These are phyloP conservation scores for Bubo blakistoni DNA, from an alignment of 2,113 vertebrate genomes.

Conservation along the genomic window DNA sequence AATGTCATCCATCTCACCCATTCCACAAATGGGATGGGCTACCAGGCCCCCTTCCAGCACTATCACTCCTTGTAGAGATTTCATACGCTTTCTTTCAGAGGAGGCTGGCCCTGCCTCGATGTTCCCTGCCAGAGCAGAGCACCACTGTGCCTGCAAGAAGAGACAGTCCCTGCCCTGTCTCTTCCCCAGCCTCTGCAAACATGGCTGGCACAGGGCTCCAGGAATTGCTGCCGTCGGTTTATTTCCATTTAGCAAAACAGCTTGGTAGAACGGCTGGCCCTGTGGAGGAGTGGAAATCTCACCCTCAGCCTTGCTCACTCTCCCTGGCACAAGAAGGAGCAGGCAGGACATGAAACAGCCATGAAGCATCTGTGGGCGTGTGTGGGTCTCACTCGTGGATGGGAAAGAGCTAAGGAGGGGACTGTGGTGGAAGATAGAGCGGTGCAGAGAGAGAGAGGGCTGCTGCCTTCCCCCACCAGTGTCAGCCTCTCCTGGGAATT, in stretches of 20 bases:
- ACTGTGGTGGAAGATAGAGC: fast-evolving
- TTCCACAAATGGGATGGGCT: background rate
- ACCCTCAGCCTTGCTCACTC: background rate
- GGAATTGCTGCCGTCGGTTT: background rate
- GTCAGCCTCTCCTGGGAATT: background rate
- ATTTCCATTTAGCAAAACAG: background rate
- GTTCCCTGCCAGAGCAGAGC: background rate
- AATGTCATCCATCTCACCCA: fast-evolving
- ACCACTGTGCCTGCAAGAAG: background rate
- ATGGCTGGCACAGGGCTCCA: fast-evolving
- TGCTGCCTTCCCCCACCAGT: background rate
- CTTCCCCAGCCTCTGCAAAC: background rate
- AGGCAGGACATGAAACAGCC: background rate
- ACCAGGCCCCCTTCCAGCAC: background rate
- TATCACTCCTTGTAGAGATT: background rate
- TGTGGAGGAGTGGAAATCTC: background rate
- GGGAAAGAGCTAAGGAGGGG: background rate
- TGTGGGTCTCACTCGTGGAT: background rate
- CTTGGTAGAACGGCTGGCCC: background rate
- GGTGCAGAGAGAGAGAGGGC: background rate
- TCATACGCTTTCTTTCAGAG: background rate
- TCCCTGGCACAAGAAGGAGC: background rate
- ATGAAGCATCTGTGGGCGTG: fast-evolving
- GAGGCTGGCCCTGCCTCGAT: background rate
- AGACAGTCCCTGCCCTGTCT: fast-evolving